Evolutionary conservation across 1,140 invertebrate species (phyloP), one percentile per base, ranked within the genome.

Genomic region (Schlechtendalia chinensis): DNA sequence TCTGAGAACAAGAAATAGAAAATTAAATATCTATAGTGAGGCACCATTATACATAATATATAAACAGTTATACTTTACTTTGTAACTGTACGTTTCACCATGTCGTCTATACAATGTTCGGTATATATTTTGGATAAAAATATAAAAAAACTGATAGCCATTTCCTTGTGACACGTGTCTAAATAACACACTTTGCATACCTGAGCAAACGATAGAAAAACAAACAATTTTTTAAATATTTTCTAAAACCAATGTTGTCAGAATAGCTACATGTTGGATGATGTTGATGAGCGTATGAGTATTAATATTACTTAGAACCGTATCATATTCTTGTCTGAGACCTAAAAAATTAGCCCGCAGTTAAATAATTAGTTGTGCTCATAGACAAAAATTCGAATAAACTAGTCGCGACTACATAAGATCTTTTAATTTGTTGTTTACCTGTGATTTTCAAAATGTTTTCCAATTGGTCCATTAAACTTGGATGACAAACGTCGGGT

Each of bases 21-120:
- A 50, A 5, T 14, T 27, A 17, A 63, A 61, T 3, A 63, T 63
- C 0, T 2, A 29, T 2, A n/a, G 32, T 8, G n/a, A n/a, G n/a
- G 17, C 0, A 24, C 0, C n/a, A 2, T 17, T 39, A 32, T 8
- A 8, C 32, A 2, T 45, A 47, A 45, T 39, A 58, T 1, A 19
- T 56, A 63, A n/a, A n/a, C 29, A 14, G 16, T 39, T 39, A 39
- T 54, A 32, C 12, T 24, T 72, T n/a, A 79, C 75, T 79, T 61
- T 12, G 19, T 47, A 63, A 79, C 17, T 27, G 39, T 61, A 11
- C 17, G 6, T 63, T 79, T 79, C 0, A 79, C 45, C 27, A 39
- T 22, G 39, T 79, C 75, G n/a, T 61, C 58, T 14, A 59, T 10
- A 63, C 75, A 61, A 47, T 79, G 56, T 47, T 61, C 58, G 17